Evolutionary conservation across 2,888 invertebrate genomes (phyloP), one percentile per base, ranked within the genome.

Genomic region (Hipparchia sbordonii): DNA sequence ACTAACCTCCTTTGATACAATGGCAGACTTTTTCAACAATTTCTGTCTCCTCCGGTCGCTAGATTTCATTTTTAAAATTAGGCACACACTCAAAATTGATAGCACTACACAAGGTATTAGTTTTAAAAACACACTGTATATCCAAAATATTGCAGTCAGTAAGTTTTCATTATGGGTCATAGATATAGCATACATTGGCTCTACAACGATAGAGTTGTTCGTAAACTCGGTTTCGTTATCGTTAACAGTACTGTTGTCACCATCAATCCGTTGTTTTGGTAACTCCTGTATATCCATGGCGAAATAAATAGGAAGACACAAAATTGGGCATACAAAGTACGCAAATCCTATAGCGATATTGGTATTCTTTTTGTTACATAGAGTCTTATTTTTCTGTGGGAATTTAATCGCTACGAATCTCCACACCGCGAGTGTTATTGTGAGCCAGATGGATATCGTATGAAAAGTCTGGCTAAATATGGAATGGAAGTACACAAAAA

Each of bases 391-490:
- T 82, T 95, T 95, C 80, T 97, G 97, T 0, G 98, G 98, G 88
- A 96, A 96, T n/a, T 97, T 97, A 33, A 98, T 96, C 10, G 97
- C 97, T 73, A 98, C 96, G 85, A 97, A 98, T 33, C 99, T 95
- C 97, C 99, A 99, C 7, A 98, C 96, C 0, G 99, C 99, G 72
- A 99, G 92, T 2, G 97, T 97, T 48, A 99, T 97, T 0, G 99
- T 99, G 81, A 99, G 90, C 96, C 98, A 98, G 80, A 98, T 98
- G 39, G 98, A 98, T 75, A 98, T 96, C 2, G 98, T 98, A 88
- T 97, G 97, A 82, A 96, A 96, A 12, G 97, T 96, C 87, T 98
- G 98, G 45, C 97, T 96, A 87, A 98, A 98, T 83, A 97, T 96
- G 4, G 97, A 97, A 86, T 99, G 98, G 82, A 98, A 97, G 79